Evolutionary conservation across 1,140 invertebrate genomes (phyloP).

Genomic region (Bombus terrestris): DNA sequence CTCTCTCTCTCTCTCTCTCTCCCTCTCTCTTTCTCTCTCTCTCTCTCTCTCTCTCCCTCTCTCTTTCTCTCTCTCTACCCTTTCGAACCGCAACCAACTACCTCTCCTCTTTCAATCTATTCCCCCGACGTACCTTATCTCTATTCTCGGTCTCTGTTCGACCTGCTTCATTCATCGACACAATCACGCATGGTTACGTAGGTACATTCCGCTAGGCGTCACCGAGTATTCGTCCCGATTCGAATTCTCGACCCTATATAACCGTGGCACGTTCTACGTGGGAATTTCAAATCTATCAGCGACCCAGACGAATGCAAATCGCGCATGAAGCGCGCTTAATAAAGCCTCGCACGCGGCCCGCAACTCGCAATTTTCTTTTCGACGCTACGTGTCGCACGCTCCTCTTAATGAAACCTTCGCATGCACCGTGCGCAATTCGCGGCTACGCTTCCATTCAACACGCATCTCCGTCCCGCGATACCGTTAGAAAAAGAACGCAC

Average conservation of each 20-base stretch:
- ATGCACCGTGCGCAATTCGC: constrained; percentile 38
- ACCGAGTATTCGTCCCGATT: constrained; percentile 57
- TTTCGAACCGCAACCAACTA: too few species aligned
- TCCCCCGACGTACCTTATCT: constrained; percentile 20
- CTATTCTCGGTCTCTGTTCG: constrained; percentile 35
- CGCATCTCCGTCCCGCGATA: background rate
- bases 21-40: background rate
- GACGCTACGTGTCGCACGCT: constrained; percentile 59
- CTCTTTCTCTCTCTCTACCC: background rate
- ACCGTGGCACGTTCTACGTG: constrained; percentile 64
- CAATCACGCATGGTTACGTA: constrained; percentile 44
- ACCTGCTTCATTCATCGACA: constrained; percentile 4
- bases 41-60: background rate
- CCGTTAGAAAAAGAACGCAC: background rate
- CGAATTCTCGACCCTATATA: constrained; percentile 60
- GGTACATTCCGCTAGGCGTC: constrained; percentile 37
- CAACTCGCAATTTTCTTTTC: constrained; percentile 70
- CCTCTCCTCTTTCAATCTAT: background rate
- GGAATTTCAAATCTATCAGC: constrained; percentile 70
- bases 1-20: background rate
- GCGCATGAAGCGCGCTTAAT: constrained; percentile 70
- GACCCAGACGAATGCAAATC: constrained; percentile 71
- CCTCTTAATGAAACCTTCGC: constrained; percentile 57
- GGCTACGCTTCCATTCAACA: constrained; percentile 25
- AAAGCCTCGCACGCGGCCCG: constrained; percentile 64